These are phyloP conservation scores for Leptinotarsa undecemlineata DNA, from an alignment of 1,140 invertebrate species.

Conservation along the genomic window DNA sequence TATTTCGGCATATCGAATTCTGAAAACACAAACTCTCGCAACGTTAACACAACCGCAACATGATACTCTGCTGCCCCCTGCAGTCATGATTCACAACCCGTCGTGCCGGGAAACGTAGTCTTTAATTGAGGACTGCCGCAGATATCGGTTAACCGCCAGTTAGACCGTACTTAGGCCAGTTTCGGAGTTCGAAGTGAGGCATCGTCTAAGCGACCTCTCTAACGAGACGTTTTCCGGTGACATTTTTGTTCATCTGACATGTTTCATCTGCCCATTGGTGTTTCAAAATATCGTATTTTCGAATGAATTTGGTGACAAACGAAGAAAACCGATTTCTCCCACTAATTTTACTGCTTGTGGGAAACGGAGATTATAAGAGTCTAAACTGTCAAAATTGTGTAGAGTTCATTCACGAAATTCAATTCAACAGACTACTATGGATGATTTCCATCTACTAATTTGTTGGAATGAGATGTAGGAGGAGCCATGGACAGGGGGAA, in stretches of 20 bases:
- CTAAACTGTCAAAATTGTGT: too few species aligned
- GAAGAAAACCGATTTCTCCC: too few species aligned
- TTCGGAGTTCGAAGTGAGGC: neutral
- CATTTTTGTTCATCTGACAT: constrained; percentile 9
- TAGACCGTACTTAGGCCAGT: constrained; percentile 11
- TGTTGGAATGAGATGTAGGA: too few species aligned
- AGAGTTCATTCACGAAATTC: too few species aligned
- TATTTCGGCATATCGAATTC: constrained; percentile 18
- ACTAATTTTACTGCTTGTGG: too few species aligned
- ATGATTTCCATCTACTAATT: too few species aligned
- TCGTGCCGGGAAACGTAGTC: constrained; percentile 5
- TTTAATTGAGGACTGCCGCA: constrained; percentile 21
- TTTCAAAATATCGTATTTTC: too few species aligned
- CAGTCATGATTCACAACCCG: constrained; percentile 22
- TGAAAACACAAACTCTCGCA: constrained; percentile 15
- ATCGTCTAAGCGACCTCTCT: constrained; percentile 10
- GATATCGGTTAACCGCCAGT: constrained; percentile 21
- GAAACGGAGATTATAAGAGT: too few species aligned
- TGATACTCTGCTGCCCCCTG: constrained; percentile 22
- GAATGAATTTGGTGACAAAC: too few species aligned
- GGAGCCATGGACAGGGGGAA: too few species aligned
- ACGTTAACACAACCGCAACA: constrained; percentile 23
- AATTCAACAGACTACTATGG: too few species aligned
- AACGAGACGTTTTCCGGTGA: neutral
- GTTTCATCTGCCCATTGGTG: constrained; percentile 5